Evolutionary conservation across 2,797 vertebrate genomes (phyloP).

Genomic region (Heliangelus exortis): DNA sequence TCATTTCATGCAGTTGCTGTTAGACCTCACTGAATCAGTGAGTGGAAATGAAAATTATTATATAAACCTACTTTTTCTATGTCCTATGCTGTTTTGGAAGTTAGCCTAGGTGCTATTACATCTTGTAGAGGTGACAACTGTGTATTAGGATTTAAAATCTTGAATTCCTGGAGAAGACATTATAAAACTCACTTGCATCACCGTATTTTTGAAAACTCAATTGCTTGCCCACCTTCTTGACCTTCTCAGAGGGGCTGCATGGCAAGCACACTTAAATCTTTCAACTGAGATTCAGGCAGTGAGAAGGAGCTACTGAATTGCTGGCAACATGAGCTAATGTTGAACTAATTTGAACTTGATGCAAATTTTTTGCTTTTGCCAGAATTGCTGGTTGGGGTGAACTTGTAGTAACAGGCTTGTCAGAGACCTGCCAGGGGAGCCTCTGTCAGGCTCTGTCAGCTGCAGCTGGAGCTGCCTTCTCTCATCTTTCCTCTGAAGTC

Average conservation of each 20-base stretch:
- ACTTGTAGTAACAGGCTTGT: slow-evolving; percentile 31
- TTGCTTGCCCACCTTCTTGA: not conserved
- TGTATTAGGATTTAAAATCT: not conserved
- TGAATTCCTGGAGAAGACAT: not conserved
- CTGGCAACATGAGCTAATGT: not conserved
- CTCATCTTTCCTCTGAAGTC: not conserved
- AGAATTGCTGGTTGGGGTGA: not conserved
- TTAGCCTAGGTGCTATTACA: not conserved
- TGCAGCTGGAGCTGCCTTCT: slow-evolving; percentile 14
- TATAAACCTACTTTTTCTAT: not conserved
- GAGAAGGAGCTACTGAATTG: slow-evolving; percentile 34
- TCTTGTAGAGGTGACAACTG: not conserved
- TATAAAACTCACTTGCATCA: not conserved
- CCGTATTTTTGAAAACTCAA: not conserved
- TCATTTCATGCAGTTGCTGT: not conserved
- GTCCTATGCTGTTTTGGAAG: not conserved
- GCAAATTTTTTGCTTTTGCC: not conserved
- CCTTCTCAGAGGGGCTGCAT: not conserved
- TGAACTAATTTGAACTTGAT: slow-evolving; percentile 64
- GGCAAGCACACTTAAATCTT: not conserved
- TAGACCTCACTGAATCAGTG: not conserved
- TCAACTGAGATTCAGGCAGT: not conserved
- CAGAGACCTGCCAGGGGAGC: slow-evolving; percentile 18
- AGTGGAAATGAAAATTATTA: not conserved
- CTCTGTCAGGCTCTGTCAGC: slow-evolving; percentile 9